A percentile compares a stretch with the other conserved stretches of the same genome.
These are phyloP conservation scores for Lepilemur septentrionalis DNA, from an alignment of 2,797 vertebrate genomes.

Conservation along the genomic window DNA sequence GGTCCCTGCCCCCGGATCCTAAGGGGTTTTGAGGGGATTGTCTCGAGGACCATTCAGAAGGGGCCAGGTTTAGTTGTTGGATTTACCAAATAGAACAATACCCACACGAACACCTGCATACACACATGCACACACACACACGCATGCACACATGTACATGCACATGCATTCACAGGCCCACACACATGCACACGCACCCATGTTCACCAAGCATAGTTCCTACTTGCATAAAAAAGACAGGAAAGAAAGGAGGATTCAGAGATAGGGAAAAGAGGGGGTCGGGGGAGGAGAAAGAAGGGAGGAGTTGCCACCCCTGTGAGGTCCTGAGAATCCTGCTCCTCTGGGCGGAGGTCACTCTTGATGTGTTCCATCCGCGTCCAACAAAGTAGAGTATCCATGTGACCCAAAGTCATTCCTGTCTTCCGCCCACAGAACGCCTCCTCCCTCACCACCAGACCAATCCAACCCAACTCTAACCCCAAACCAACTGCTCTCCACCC, in stretches of 20 bases:
- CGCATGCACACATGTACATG: neutral
- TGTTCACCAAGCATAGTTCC: neutral
- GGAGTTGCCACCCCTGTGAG: slow-evolving; percentile 74
- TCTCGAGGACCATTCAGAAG: slow-evolving; percentile 77
- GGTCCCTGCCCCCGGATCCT: slow-evolving; percentile 72
- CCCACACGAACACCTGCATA: slow-evolving; percentile 53
- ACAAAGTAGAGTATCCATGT: neutral
- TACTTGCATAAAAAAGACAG: neutral
- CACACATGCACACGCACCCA: neutral
- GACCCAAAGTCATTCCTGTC: neutral
- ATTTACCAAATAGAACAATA: slow-evolving; percentile 78
- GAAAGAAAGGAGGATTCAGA: neutral
- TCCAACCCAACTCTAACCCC: neutral
- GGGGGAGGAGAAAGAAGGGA: neutral
- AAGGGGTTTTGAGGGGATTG: slow-evolving; percentile 58
- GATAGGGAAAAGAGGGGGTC: no score
- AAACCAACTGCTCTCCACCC: no score
- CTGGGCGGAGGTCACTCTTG: neutral
- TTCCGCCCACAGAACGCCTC: neutral
- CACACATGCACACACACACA: neutral
- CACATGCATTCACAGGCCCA: slow-evolving; percentile 8
- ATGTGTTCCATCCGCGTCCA: no score
- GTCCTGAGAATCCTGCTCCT: slow-evolving; percentile 73
- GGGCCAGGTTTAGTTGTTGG: slow-evolving; percentile 74
- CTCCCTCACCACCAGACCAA: neutral